Conservation (phyloP, 2,888 invertebrate genomes). For the Pseudococcus jackbeardsleyi region DNA sequence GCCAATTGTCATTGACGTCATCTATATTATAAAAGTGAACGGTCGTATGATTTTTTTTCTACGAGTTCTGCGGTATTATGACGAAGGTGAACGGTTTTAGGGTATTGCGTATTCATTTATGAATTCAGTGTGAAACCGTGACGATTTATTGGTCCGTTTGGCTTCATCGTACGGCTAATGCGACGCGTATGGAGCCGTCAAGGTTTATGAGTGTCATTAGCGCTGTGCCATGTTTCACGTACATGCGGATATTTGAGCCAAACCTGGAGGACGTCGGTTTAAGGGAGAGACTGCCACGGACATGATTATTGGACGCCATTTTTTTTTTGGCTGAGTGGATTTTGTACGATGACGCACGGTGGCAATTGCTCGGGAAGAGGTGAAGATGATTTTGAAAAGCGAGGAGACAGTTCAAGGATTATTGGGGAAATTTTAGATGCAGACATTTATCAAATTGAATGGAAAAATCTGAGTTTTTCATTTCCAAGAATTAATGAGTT, state of each 20-base stretch:
- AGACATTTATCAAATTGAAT: too few species aligned
- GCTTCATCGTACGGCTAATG: not conserved
- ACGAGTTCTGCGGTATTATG: not conserved
- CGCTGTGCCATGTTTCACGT: not conserved
- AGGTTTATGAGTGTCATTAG: conserved; percentile 25
- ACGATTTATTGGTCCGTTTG: conserved; percentile 26
- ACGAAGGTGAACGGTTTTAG: conserved; percentile 41
- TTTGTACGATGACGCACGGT: too few species aligned
- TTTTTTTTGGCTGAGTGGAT: too few species aligned
- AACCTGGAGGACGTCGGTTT: not conserved
- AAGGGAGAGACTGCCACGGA: not conserved
- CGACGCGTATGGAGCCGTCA: conserved; percentile 31
- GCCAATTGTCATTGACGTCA: conserved; percentile 45
- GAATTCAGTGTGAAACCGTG: conserved; percentile 12
- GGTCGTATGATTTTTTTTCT: not conserved
- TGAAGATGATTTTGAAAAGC: too few species aligned
- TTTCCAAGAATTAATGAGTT: too few species aligned
- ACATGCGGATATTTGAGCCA: conserved; percentile 2
- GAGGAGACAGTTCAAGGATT: not conserved
- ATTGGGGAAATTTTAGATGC: not conserved
- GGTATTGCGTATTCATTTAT: conserved; percentile 34
- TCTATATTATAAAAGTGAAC: conserved; percentile 33
- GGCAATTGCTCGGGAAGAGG: too few species aligned
- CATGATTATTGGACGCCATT: not conserved
- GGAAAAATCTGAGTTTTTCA: too few species aligned